These are phyloP conservation scores for Lepidurus arcticus DNA, from an alignment of 1,140 invertebrate genomes.

Conservation along the genomic window DNA sequence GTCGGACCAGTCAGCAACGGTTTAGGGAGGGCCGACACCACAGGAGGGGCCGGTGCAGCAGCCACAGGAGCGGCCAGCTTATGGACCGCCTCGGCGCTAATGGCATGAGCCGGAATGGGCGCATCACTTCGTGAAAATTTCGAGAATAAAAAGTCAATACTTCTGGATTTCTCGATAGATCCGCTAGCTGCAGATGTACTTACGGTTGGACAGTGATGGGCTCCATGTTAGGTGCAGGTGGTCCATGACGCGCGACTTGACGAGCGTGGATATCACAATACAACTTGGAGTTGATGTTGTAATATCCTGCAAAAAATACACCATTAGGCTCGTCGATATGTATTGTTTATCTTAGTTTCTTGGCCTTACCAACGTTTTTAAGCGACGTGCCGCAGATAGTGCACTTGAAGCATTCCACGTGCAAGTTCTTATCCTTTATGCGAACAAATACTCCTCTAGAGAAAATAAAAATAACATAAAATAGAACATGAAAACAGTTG, in stretches of 20 bases:
- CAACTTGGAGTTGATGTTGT: conserved; percentile 90
- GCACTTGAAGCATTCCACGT: conserved; percentile 96
- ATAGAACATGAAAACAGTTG: conserved; percentile 30
- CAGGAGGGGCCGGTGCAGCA: conserved; percentile 23
- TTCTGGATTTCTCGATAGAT: conserved; percentile 24
- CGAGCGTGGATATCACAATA: conserved; percentile 95
- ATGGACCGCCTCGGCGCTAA: conserved; percentile 25
- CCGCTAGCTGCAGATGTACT: conserved; percentile 17
- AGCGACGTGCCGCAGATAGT: conserved; percentile 87
- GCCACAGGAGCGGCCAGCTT: conserved; percentile 22
- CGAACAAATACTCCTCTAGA: conserved; percentile 88
- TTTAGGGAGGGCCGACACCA: not conserved
- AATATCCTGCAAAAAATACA: conserved; percentile 58
- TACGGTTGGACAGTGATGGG: conserved; percentile 74
- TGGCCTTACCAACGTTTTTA: conserved; percentile 74
- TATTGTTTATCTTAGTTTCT: not conserved
- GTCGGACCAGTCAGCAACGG: not conserved
- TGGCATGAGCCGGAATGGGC: conserved; percentile 26
- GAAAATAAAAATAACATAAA: conserved; percentile 36
- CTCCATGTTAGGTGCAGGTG: conserved; percentile 64
- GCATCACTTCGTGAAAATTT: conserved; percentile 14
- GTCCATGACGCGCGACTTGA: conserved; percentile 73
- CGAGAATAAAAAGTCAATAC: not conserved
- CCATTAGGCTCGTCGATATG: conserved; percentile 10
- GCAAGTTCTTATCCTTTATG: conserved; percentile 91